These are phyloP conservation scores for Cataglyphis livida DNA, from an alignment of 2,888 invertebrate species.

Conservation along the genomic window DNA sequence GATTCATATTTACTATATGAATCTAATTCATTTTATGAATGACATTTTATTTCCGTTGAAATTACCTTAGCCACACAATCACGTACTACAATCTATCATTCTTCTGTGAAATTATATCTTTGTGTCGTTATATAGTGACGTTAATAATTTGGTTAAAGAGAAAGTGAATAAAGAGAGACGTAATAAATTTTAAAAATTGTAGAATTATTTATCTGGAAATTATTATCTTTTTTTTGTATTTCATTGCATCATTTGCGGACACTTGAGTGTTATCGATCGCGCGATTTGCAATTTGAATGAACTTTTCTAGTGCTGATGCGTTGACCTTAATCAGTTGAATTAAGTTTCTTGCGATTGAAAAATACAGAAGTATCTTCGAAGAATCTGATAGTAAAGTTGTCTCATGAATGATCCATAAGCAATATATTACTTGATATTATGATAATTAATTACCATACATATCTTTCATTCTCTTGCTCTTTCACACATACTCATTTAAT, in stretches of 20 bases:
- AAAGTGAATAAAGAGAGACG: background rate
- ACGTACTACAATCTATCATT: background rate
- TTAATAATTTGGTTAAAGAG: background rate
- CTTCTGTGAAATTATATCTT: background rate
- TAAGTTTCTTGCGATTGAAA: slow-evolving; percentile 4
- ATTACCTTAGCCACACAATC: background rate
- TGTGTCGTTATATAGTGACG: background rate
- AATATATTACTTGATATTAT: slow-evolving; percentile 16
- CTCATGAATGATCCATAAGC: slow-evolving; percentile 42
- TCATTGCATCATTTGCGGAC: background rate
- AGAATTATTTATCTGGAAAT: slow-evolving; percentile 13
- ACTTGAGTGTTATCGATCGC: background rate
- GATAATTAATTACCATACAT: background rate
- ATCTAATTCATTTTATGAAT: background rate
- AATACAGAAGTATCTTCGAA: background rate
- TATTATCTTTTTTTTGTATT: background rate
- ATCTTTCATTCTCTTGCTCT: background rate
- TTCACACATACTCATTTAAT: background rate
- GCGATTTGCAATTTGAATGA: slow-evolving; percentile 23
- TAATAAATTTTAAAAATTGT: background rate
- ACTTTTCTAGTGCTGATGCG: slow-evolving; percentile 13
- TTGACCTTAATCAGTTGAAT: slow-evolving; percentile 32
- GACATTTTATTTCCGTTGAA: background rate
- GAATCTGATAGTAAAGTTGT: background rate
- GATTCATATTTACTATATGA: background rate